Conservation (phyloP, 2,113 vertebrate species). For the Syngnathus floridae region DNA sequence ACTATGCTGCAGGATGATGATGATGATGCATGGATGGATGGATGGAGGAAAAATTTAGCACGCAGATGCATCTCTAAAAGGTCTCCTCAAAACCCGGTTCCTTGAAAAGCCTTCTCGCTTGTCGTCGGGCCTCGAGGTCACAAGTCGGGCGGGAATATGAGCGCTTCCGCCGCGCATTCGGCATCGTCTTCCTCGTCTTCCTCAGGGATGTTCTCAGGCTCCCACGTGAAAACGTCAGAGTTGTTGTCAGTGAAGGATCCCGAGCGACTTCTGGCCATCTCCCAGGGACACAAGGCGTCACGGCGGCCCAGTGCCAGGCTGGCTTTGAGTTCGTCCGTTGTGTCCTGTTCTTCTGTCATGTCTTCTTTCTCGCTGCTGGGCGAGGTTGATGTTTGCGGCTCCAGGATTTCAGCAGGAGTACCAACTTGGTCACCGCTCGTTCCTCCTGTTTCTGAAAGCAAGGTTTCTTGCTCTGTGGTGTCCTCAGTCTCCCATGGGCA, state of each 20-base stretch:
- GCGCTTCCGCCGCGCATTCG: constrained; percentile 70
- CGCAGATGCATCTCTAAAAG: not conserved
- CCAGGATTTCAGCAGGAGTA: constrained; percentile 18
- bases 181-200: constrained; percentile 70
- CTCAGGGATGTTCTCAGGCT: constrained; percentile 67
- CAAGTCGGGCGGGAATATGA: constrained; percentile 68
- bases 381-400: constrained; percentile 1
- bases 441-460: constrained; percentile 28
- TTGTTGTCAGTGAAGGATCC: constrained; percentile 55
- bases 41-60: too few relatives aligned
- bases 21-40: not conserved
- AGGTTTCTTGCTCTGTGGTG: constrained; percentile 17
- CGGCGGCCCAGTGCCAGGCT: constrained; percentile 54
- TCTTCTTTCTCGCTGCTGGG: constrained; percentile 16
- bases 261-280: constrained; percentile 43
- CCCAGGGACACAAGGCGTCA: constrained; percentile 70
- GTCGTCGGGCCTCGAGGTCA: constrained; percentile 4
- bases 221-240: constrained; percentile 68
- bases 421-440: not conserved
- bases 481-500: constrained; percentile 50
- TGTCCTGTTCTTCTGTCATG: constrained; percentile 10
- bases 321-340: constrained; percentile 33
- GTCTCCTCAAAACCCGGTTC: not conserved
- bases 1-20: constrained; percentile 18
- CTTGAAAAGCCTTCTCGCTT: not conserved